Conservation (phyloP, 2,113 vertebrate species). For the Elachura formosa region DNA sequence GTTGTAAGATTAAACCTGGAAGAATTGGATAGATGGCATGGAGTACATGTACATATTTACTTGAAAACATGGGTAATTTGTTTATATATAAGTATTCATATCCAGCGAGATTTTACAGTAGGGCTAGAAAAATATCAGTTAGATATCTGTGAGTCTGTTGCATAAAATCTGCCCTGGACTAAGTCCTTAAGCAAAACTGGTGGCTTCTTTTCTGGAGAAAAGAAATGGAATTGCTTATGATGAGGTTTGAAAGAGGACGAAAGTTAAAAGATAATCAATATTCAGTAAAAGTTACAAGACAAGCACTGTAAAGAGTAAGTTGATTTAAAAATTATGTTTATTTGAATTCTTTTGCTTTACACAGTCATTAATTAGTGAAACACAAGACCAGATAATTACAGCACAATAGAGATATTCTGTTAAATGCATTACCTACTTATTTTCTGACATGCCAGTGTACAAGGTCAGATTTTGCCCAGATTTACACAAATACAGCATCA, state of each 20-base stretch:
- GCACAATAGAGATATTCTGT: background rate
- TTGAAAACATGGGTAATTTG: background rate
- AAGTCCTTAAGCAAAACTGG: background rate
- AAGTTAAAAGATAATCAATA: constrained; percentile 21
- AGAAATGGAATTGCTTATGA: background rate
- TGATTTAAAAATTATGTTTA: background rate
- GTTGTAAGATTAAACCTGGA: background rate
- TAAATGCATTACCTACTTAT: background rate
- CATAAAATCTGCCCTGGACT: background rate
- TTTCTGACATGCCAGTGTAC: background rate
- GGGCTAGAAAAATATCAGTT: background rate
- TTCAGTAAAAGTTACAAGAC: background rate
- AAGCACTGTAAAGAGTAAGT: background rate
- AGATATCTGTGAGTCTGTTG: background rate
- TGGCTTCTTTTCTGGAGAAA: background rate
- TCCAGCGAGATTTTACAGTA: background rate
- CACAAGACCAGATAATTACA: background rate
- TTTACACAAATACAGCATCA: background rate
- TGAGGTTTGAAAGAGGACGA: background rate
- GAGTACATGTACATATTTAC: background rate
- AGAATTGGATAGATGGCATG: background rate
- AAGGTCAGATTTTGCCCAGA: background rate
- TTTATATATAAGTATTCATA: background rate
- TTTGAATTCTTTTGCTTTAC: background rate
- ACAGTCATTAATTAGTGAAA: background rate